Evolutionary conservation across 2,113 vertebrate genomes (phyloP).

Genomic region (Abramis brama): DNA sequence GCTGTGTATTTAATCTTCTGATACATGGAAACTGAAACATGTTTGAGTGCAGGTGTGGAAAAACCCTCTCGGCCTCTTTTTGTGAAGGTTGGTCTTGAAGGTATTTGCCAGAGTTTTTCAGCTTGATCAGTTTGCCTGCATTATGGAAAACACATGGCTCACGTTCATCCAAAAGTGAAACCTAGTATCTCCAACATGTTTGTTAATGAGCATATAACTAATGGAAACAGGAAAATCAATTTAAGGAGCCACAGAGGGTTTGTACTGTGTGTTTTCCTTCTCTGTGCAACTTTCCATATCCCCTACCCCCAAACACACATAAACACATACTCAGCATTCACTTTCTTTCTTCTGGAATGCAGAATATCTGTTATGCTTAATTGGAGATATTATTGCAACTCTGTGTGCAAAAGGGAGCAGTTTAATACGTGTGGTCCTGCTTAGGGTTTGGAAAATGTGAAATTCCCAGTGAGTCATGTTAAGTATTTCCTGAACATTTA

Average conservation of each 20-base stretch:
- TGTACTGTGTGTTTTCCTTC: slow-evolving; percentile 23
- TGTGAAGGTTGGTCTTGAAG: not conserved
- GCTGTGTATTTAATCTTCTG: not conserved
- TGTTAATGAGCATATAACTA: slow-evolving; percentile 30
- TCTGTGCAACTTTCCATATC: not conserved
- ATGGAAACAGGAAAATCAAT: not conserved
- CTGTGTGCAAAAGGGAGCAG: slow-evolving; percentile 40
- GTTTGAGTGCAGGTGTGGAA: not conserved
- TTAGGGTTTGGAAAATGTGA: slow-evolving; percentile 51
- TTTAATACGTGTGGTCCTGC: slow-evolving; percentile 17
- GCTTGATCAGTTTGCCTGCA: slow-evolving; percentile 49
- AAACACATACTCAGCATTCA: not conserved
- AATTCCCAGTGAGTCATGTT: slow-evolving; percentile 47
- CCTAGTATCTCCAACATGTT: slow-evolving; percentile 34
- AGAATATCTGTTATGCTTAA: slow-evolving; percentile 37
- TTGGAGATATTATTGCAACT: slow-evolving; percentile 25
- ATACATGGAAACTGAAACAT: not conserved
- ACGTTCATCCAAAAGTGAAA: slow-evolving; percentile 35
- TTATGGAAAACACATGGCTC: slow-evolving; percentile 35
- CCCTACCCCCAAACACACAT: not conserved
- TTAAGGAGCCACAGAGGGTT: not conserved
- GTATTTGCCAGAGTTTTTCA: slow-evolving; percentile 42
- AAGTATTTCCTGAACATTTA: slow-evolving; percentile 49
- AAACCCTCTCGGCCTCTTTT: not conserved
- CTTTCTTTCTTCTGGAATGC: slow-evolving; percentile 22